These are phyloP conservation scores for Ataeniobius toweri DNA, from an alignment of 2,797 vertebrate species.

Conservation along the genomic window DNA sequence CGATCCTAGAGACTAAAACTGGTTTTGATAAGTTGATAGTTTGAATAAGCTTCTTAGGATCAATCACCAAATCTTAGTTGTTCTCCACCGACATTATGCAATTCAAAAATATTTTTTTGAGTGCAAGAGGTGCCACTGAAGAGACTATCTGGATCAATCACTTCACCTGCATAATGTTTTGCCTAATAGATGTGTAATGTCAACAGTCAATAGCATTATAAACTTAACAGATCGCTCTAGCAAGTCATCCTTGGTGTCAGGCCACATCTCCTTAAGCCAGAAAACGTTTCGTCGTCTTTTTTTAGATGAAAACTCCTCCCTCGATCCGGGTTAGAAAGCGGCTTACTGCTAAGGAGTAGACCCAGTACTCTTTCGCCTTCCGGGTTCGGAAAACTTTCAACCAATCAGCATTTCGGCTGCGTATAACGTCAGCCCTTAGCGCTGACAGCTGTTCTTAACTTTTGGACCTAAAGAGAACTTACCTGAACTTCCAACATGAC, in stretches of 20 bases:
- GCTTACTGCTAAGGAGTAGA: background rate
- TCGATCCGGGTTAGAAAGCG: background rate
- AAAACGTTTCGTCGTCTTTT: background rate
- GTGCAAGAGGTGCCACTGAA: background rate
- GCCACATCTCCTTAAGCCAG: background rate
- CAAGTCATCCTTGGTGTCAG: background rate
- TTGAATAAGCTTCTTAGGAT: too few relatives aligned
- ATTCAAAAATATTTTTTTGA: background rate
- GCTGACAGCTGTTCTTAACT: background rate
- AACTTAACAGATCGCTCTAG: background rate
- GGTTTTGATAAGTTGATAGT: too few relatives aligned
- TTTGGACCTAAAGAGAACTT: background rate
- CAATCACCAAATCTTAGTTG: too few relatives aligned
- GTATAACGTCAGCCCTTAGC: background rate
- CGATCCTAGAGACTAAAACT: too few relatives aligned
- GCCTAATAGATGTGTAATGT: background rate
- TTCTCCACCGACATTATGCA: too few relatives aligned
- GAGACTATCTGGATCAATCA: too few relatives aligned
- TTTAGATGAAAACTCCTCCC: background rate
- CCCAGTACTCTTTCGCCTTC: background rate
- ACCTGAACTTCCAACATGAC: constrained; percentile 54
- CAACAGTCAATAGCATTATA: background rate
- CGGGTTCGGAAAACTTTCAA: background rate
- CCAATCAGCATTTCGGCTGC: constrained; percentile 11
- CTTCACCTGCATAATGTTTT: background rate